Evolutionary conservation across 2,113 vertebrate genomes (phyloP), one percentile per base, ranked within the genome.

Genomic region (Forbesichthys papilliferus): DNA sequence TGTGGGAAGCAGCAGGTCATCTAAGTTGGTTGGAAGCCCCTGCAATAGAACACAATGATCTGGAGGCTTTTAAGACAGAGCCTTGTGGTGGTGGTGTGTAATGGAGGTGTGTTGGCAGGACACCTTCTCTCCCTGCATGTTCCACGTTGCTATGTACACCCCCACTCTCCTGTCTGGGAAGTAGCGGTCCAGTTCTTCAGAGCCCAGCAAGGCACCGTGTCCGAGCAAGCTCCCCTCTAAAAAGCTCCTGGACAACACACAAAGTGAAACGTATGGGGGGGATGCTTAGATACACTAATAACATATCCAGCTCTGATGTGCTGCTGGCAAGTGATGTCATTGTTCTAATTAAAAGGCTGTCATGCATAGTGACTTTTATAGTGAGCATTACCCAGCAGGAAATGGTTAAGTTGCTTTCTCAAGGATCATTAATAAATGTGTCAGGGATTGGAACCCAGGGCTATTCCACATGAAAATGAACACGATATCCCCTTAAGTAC

Each of bases 101-200:
- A 8, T 36, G 65, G 55, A 12, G 48, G 42, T 47, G 0, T 1
- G 42, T 3, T 5, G 2, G 47, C 58, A 47, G 48, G 18, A 3
- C 48, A 96, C 98, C 95, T 96, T 97, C 83, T 95, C 93, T 46
- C 96, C 96, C 82, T 98, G 98, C 98, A 99, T 99, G 89, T 99
- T 99, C 98, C 98, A 99, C 0, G 97, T 99, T 80, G 93, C 93
- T 57, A 98, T 80, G 51, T 95, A 99, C 68, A 99, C 74, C 2
- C 94, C 93, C 61, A 98, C 1, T n/a, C 34, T 93, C 66, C 96
- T 88, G 61, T 97, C 88, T 0, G 98, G 98, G 75, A 99, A 98
- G 82, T 97, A 95, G 0, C 96, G 95, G 74, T 94, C 94, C 51
- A 99, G 92, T 82, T 99, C 98, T 14, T 97, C 95, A 0, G 96